Conservation (phyloP, 2,797 vertebrate species). For the Lepilemur ruficaudatus region DNA sequence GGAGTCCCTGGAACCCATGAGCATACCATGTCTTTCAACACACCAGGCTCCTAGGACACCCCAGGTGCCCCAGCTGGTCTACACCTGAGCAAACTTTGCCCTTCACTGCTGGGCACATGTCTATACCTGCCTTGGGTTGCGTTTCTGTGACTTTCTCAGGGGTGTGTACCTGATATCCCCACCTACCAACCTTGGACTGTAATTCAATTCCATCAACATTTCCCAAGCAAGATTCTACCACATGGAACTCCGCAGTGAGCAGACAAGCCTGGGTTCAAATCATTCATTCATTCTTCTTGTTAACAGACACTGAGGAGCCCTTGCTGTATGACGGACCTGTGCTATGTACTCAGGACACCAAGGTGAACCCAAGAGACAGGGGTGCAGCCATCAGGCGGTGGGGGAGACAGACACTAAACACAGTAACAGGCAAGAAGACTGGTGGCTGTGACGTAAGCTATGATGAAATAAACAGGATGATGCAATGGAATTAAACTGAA, state of each 20-base stretch:
- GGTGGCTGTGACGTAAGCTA: too few species aligned
- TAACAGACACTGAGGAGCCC: background rate
- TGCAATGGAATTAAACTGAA: background rate
- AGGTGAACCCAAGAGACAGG: background rate
- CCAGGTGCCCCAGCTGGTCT: background rate
- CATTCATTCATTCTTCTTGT: background rate
- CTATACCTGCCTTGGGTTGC: background rate
- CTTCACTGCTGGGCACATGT: background rate
- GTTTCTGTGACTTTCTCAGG: background rate
- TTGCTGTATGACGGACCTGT: background rate
- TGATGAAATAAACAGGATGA: background rate
- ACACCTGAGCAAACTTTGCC: background rate
- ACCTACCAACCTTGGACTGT: background rate
- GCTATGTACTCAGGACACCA: background rate
- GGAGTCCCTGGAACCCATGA: background rate
- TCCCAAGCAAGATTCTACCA: background rate
- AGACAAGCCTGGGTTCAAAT: background rate
- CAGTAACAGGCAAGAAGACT: background rate
- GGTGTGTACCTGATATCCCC: background rate
- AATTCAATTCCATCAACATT: background rate
- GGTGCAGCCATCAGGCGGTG: background rate
- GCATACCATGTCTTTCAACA: background rate
- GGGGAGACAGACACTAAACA: background rate
- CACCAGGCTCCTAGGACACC: background rate
- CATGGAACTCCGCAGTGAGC: background rate